phyloP scores from a whole-genome alignment of 2,113 vertebrate species.

The Erythrolamprus reginae region DNA sequence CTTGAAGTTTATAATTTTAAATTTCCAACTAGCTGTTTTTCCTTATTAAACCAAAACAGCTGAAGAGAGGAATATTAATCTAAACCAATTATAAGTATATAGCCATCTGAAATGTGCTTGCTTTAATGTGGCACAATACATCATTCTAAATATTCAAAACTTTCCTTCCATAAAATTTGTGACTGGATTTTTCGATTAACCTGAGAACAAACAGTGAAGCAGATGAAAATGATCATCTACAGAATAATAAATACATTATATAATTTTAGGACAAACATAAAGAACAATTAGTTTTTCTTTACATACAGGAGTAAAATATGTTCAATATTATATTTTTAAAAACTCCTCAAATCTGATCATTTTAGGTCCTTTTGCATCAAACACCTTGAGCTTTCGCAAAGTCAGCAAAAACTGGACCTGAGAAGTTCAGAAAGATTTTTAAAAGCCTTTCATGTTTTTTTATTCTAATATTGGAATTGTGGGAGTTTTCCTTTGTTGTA shows the following conservation, averaged over 20 bases:
- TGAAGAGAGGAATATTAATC: constrained; percentile 31
- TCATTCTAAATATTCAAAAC: not conserved
- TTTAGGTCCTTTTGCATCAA: constrained; percentile 9
- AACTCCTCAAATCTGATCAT: not conserved
- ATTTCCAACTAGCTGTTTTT: constrained; percentile 34
- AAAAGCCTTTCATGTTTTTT: constrained; percentile 43
- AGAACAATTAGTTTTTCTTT: not conserved
- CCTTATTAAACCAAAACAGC: no score
- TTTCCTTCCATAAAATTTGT: constrained; percentile 49
- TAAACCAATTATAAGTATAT: constrained; percentile 1
- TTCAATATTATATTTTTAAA: constrained; percentile 9
- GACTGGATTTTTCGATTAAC: constrained; percentile 43
- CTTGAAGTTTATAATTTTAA: not conserved
- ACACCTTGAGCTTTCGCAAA: not conserved
- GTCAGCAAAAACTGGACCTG: constrained; percentile 29
- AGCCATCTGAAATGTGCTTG: constrained; percentile 36
- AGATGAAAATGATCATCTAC: constrained; percentile 42
- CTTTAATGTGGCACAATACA: not conserved
- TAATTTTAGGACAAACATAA: not conserved
- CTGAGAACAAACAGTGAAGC: constrained; percentile 24
- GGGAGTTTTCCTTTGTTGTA: constrained; percentile 29
- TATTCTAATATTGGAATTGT: constrained; percentile 35
- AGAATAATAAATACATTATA: constrained; percentile 16
- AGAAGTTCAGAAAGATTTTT: constrained; percentile 18
- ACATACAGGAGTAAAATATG: constrained; percentile 7